Percentiles rank a stretch among this genome's conserved stretches.
Evolutionary conservation across 2,113 vertebrate genomes (phyloP).

Genomic region (Bos javanicus): DNA sequence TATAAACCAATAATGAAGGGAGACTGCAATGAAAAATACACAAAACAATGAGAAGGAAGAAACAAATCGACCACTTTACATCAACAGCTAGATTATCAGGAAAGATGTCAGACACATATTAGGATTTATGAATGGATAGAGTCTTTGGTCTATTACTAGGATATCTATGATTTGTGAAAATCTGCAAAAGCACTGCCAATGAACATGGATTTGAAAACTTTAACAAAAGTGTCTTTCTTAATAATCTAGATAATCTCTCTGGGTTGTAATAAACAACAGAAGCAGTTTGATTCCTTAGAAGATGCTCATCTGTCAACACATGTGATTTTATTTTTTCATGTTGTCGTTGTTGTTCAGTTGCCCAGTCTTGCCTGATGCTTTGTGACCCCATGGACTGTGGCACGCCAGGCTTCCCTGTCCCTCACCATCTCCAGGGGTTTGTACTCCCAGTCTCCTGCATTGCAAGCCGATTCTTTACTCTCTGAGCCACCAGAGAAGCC

Average conservation of each 20-base stretch:
- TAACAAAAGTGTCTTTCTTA: constrained; percentile 42
- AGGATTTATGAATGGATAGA: background rate
- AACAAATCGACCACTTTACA: background rate
- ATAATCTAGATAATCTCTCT: constrained; percentile 38
- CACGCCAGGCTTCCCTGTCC: background rate
- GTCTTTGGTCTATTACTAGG: background rate
- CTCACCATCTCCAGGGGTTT: background rate
- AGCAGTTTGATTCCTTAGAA: constrained; percentile 24
- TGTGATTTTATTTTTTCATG: background rate
- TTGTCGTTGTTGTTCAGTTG: background rate
- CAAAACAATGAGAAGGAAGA: background rate
- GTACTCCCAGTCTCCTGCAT: background rate
- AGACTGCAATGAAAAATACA: background rate
- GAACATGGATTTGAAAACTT: constrained; percentile 49
- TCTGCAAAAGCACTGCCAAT: background rate
- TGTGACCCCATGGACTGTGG: background rate
- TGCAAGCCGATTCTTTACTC: background rate
- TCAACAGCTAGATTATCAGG: background rate
- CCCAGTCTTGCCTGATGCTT: background rate
- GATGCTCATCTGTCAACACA: background rate
- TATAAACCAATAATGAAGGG: background rate
- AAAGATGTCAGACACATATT: background rate
- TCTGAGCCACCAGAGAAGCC: background rate
- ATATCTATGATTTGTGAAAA: constrained; percentile 2
- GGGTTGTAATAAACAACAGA: constrained; percentile 49